These are phyloP conservation scores for Brachycybe producta DNA, from an alignment of 2,888 invertebrate species.

Conservation along the genomic window DNA sequence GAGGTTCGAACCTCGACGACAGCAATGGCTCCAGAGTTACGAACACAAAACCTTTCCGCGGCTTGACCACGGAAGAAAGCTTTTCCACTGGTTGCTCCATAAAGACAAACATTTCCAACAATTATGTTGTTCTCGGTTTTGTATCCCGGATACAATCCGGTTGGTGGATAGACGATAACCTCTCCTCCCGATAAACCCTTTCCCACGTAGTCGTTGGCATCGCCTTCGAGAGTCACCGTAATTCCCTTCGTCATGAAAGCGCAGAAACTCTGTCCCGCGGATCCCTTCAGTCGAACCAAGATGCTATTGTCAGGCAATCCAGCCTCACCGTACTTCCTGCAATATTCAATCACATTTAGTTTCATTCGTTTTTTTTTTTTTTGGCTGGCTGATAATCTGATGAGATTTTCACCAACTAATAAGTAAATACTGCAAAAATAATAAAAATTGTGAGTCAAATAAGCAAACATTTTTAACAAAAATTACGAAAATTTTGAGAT, in stretches of 20 bases:
- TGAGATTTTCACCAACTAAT: too few relatives aligned
- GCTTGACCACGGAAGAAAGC: constrained; percentile 93
- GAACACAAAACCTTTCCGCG: constrained; percentile 94
- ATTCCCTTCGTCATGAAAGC: constrained; percentile 89
- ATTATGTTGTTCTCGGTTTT: constrained; percentile 90
- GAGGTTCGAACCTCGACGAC: constrained; percentile 64
- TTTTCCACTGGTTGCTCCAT: constrained; percentile 88
- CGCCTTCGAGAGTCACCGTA: constrained; percentile 81
- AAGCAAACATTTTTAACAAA: too few relatives aligned
- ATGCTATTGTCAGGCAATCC: constrained; percentile 73
- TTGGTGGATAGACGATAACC: constrained; percentile 83
- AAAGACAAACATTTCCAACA: constrained; percentile 94
- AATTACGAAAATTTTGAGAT: too few relatives aligned
- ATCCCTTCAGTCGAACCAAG: constrained; percentile 70
- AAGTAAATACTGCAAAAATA: too few relatives aligned
- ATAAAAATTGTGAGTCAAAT: too few relatives aligned
- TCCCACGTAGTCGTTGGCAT: constrained; percentile 97
- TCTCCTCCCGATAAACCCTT: constrained; percentile 90
- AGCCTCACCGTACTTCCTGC: constrained; percentile 71
- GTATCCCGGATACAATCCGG: constrained; percentile 54
- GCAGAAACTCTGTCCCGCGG: constrained; percentile 98
- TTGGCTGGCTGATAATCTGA: too few relatives aligned
- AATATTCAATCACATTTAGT: constrained; percentile 22
- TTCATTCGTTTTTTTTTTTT: constrained; percentile 20
- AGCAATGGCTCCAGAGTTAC: constrained; percentile 91